phyloP scores from a whole-genome alignment of 2,797 vertebrate genomes.

The Pseudochirops cupreus region DNA sequence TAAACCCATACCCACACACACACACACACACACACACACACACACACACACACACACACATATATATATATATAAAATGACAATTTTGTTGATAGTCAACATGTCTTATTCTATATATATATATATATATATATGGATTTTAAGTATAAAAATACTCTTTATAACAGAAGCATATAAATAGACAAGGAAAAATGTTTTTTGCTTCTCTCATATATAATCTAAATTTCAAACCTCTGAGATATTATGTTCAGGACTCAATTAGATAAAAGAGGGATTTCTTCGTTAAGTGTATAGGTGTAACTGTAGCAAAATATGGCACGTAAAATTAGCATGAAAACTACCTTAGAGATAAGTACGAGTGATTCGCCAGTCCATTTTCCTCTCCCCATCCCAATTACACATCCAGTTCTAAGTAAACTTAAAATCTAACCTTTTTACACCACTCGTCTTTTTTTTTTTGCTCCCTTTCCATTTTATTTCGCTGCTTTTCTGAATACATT shows the following conservation, averaged over 20 bases:
- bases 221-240: not conserved
- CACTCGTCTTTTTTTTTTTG: too few relatives aligned
- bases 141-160: not conserved
- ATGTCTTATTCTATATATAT: not conserved
- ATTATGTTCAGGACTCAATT: too few relatives aligned
- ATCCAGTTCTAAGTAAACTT: not conserved
- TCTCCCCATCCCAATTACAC: not conserved
- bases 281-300: not conserved
- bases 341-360: not conserved
- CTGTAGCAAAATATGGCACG: not conserved
- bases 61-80: too few relatives aligned
- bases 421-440: not conserved
- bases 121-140: not conserved
- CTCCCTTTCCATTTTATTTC: not conserved
- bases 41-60: too few relatives aligned
- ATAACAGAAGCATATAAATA: not conserved
- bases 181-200: not conserved
- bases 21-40: too few relatives aligned
- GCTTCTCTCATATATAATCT: not conserved
- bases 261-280: not conserved
- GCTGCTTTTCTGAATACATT: not conserved
- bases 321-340: not conserved
- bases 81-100: not conserved
- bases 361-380: not conserved
- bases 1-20: too few relatives aligned